A percentile compares a stretch with the other conserved stretches of the same genome.
Conservation (phyloP, 2,888 invertebrate genomes). For the Metallyticus violacea region DNA sequence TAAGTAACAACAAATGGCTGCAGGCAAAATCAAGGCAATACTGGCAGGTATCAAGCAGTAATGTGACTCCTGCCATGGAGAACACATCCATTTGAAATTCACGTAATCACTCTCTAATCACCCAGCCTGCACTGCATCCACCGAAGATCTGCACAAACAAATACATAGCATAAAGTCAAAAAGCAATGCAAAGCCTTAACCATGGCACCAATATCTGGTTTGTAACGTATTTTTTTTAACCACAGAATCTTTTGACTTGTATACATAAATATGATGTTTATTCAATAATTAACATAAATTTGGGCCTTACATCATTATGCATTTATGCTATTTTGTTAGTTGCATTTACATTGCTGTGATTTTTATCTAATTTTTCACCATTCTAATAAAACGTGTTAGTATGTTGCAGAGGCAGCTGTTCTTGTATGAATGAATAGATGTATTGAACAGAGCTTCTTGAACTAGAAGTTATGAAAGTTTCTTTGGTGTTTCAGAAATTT, state of each 20-base stretch:
- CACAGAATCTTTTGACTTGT: background rate
- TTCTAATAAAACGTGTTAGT: background rate
- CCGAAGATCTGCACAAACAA: background rate
- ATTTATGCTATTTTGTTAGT: too few species aligned
- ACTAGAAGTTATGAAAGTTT: background rate
- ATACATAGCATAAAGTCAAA: background rate
- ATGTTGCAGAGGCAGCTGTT: background rate
- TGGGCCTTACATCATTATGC: too few species aligned
- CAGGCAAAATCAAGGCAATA: constrained; percentile 28
- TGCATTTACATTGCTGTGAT: too few species aligned
- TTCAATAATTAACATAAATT: background rate
- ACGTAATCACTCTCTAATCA: background rate
- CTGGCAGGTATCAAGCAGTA: constrained; percentile 28
- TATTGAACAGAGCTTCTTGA: background rate
- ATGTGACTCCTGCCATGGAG: constrained; percentile 8
- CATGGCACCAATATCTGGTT: background rate
- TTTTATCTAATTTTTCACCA: background rate
- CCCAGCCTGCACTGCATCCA: background rate
- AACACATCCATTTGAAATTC: constrained; percentile 35
- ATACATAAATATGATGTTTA: background rate
- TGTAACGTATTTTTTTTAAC: background rate
- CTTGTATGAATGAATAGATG: background rate
- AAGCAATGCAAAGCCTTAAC: background rate
- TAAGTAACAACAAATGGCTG: constrained; percentile 43
- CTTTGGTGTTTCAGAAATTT: background rate